These are phyloP conservation scores for Loxodonta africana DNA, from an alignment of 2,113 vertebrate genomes.

Conservation along the genomic window DNA sequence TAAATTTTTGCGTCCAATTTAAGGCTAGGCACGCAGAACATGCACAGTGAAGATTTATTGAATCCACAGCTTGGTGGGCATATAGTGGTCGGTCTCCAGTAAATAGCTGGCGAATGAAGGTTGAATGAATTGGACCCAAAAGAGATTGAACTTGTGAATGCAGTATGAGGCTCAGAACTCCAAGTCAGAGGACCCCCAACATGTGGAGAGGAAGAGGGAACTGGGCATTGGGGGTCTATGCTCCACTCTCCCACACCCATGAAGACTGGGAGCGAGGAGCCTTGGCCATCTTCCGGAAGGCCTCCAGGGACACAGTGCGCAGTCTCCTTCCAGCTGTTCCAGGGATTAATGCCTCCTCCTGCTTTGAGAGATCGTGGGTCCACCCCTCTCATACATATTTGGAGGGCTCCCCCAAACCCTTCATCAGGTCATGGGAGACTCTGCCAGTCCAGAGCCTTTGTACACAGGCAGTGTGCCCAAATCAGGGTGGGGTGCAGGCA, in stretches of 20 bases:
- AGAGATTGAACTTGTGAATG: neutral
- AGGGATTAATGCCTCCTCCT: neutral
- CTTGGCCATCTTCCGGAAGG: neutral
- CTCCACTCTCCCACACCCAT: neutral
- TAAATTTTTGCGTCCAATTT: conserved; percentile 44
- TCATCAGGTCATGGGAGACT: neutral
- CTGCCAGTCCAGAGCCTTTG: neutral
- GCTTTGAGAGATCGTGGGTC: neutral
- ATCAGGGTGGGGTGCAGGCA: neutral
- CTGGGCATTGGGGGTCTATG: neutral
- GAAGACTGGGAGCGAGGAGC: neutral
- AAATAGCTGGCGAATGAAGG: neutral
- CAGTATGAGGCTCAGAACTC: neutral
- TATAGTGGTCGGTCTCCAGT: neutral
- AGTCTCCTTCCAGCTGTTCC: neutral
- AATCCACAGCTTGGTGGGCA: neutral
- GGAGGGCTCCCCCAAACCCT: neutral
- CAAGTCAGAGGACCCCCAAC: neutral
- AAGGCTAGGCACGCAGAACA: neutral
- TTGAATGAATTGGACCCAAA: neutral
- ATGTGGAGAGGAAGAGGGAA: neutral
- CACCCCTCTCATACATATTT: neutral
- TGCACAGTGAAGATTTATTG: conserved; percentile 40
- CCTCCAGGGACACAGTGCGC: neutral
- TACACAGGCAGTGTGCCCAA: neutral